phyloP scores from a whole-genome alignment of 2,888 invertebrate species.

The Protonemura montana region DNA sequence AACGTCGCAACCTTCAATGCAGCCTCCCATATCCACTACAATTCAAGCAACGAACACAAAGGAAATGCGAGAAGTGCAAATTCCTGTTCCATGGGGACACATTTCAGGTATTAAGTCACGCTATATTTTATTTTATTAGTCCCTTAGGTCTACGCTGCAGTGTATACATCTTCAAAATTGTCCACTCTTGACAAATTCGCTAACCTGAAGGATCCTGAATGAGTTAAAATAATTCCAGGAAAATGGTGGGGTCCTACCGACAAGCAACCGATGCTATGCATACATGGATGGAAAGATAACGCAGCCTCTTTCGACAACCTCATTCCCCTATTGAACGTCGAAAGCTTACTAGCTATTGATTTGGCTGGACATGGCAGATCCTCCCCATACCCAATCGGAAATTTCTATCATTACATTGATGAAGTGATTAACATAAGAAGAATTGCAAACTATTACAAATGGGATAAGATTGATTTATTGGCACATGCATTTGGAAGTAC shows the following conservation, averaged over 20 bases:
- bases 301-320: conserved; percentile 77
- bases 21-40: no score
- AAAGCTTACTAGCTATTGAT: conserved; percentile 69
- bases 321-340: conserved; percentile 65
- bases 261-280: conserved; percentile 70
- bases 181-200: no score
- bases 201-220: no score
- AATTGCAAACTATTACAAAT: conserved; percentile 52
- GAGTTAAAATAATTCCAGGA: conserved; percentile 52
- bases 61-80: conserved; percentile 66
- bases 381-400: conserved; percentile 69
- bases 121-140: no score
- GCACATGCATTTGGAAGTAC: conserved; percentile 68
- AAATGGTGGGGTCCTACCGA: conserved; percentile 75
- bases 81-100: conserved; percentile 84
- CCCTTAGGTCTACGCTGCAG: no score
- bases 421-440: conserved; percentile 51
- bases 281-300: conserved; percentile 84
- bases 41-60: neutral
- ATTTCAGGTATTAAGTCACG: conserved; percentile 68
- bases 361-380: conserved; percentile 77
- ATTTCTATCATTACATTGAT: conserved; percentile 58
- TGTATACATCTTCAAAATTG: no score
- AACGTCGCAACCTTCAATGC: no score
- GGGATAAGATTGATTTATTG: conserved; percentile 68